Conservation (phyloP, 2,113 vertebrate species). For the Anoura caudifer region DNA sequence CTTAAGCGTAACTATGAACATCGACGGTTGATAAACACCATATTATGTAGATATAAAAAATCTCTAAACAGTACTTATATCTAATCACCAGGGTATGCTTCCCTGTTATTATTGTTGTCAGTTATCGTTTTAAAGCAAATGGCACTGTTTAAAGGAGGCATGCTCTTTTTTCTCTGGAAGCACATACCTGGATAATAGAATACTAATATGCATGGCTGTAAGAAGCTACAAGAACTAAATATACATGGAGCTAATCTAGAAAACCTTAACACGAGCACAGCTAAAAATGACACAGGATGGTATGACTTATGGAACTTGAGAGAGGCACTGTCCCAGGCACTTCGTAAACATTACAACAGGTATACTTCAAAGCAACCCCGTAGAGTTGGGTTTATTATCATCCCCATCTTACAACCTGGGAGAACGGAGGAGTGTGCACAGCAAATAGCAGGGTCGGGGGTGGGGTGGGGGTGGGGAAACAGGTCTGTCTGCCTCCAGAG, state of each 20-base stretch:
- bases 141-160: background rate
- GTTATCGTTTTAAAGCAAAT: background rate
- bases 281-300: background rate
- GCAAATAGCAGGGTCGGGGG: background rate
- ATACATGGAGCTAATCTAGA: background rate
- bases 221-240: background rate
- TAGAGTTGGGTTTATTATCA: background rate
- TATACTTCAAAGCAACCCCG: background rate
- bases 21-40: background rate
- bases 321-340: background rate
- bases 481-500: background rate
- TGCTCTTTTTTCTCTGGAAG: background rate
- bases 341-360: background rate
- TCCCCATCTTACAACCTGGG: background rate
- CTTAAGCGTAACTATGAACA: background rate
- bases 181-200: background rate
- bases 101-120: background rate
- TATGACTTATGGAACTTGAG: background rate
- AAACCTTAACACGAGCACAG: background rate
- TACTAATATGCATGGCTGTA: background rate
- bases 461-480: no score
- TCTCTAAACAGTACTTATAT: constrained; percentile 17
- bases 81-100: background rate
- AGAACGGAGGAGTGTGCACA: background rate
- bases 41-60: background rate